Conservation (phyloP, 2,113 vertebrate species). For the Beaufortia kweichowensis region DNA sequence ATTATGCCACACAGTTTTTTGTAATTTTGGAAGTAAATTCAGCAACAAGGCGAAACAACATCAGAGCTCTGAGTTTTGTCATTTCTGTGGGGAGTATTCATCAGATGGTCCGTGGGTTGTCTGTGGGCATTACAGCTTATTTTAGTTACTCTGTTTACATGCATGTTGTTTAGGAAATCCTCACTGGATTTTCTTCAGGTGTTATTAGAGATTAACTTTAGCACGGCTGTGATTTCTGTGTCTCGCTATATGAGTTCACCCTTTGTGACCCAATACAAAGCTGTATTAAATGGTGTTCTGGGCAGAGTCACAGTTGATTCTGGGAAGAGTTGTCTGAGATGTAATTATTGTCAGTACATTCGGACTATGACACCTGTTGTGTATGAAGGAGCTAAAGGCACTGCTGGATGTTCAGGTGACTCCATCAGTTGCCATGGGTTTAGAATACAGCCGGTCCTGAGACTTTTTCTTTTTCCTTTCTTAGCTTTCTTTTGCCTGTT, state of each 20-base stretch:
- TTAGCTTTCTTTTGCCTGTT: not conserved
- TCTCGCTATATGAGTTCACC: not conserved
- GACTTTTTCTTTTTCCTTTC: not conserved
- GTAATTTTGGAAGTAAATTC: too few relatives aligned
- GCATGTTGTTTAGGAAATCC: too few relatives aligned
- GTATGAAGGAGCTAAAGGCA: not conserved
- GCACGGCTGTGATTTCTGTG: constrained; percentile 12
- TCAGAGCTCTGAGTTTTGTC: too few relatives aligned
- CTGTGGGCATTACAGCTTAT: too few relatives aligned
- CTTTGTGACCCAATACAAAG: constrained; percentile 9
- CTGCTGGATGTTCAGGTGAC: not conserved
- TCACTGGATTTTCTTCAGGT: not conserved
- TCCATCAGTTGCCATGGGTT: constrained; percentile 24
- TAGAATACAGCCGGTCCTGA: not conserved
- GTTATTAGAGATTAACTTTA: not conserved
- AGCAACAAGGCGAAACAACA: too few relatives aligned
- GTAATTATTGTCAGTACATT: constrained; percentile 18
- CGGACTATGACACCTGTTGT: constrained; percentile 9
- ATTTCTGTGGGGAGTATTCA: too few relatives aligned
- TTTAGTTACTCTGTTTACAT: too few relatives aligned
- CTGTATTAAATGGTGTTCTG: not conserved
- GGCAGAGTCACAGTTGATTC: not conserved
- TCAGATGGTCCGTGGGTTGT: too few relatives aligned
- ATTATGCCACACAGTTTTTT: too few relatives aligned
- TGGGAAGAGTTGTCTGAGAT: not conserved